phyloP scores from a whole-genome alignment of 1,140 invertebrate species.

The Arion vulgaris region DNA sequence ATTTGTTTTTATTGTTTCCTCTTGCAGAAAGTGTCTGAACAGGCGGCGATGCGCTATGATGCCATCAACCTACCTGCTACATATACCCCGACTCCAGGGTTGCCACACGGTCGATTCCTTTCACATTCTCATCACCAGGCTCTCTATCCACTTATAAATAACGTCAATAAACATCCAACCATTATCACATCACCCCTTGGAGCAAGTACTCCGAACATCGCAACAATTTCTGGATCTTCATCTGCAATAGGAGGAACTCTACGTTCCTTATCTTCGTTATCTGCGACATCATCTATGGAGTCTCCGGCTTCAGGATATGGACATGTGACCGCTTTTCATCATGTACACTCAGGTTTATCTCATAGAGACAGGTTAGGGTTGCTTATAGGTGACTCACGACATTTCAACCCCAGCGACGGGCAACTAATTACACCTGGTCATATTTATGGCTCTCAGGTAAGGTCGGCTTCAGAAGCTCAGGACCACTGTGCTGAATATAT shows the following conservation, averaged over 20 bases:
- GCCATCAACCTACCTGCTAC: constrained; percentile 12
- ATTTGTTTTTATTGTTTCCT: not conserved
- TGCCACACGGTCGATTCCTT: not conserved
- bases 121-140: constrained; percentile 7
- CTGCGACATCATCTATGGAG: not conserved
- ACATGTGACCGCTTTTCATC: not conserved
- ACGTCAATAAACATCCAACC: not conserved
- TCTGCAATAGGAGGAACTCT: not conserved
- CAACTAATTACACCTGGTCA: not conserved
- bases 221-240: not conserved
- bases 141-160: not conserved
- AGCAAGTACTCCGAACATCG: not conserved
- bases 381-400: not conserved
- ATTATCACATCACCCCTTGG: not conserved
- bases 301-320: not conserved
- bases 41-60: constrained; percentile 36
- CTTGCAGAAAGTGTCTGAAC: not conserved
- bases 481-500: not conserved
- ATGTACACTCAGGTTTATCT: not conserved
- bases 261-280: not conserved
- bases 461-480: not conserved
- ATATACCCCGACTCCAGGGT: not conserved
- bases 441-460: not conserved
- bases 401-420: not conserved
- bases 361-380: not conserved